Evolutionary conservation across 2,113 vertebrate genomes (phyloP), one percentile per base, ranked within the genome.

Genomic region (Aptenodytes patagonicus): DNA sequence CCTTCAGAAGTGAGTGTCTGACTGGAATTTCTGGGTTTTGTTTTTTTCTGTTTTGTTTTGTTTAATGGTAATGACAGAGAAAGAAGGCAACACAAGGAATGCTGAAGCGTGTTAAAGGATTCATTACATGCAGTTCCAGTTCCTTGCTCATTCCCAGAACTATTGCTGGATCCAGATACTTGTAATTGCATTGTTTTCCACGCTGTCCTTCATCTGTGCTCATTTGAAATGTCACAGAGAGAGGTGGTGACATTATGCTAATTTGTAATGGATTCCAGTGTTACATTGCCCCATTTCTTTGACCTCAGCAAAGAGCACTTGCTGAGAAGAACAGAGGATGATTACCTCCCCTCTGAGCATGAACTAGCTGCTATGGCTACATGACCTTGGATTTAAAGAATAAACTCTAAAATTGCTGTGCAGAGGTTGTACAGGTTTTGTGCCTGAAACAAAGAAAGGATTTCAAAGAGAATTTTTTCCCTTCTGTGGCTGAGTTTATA

Each of bases 201-300:
- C 1, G 0, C 51, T 97, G 94, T 95, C 93, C 96, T 97, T 97
- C 95, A 93, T 94, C 89, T 96, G 78, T 42, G 49, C 78, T 96
- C 86, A 70, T 96, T 97, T 97, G 89, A 97, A 89, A 95, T 96
- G 94, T 95, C 96, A 94, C 89, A 96, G 96, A 95, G 94, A 93
- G 94, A 97, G 96, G 95, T 97, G 94, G 89, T 95, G 94, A 94
- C 94, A 93, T 93, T 97, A 97, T 95, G 93, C 87, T 97, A 97
- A 97, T 95, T 91, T 95, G 95, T 96, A 96, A 97, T 95, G 87
- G 92, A 97, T 95, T 97, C 95, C 72, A 79, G 95, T 89, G 93
- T 95, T 95, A 93, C 93, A 96, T 83, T 97, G 91, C 96, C 84
- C 89, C 73, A 69, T 91, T 97, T 94, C 84, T 87, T 89, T 97